Evolutionary conservation across 2,888 invertebrate species (phyloP), one percentile per base, ranked within the genome.

Genomic region (Eumerus sabulonum): DNA sequence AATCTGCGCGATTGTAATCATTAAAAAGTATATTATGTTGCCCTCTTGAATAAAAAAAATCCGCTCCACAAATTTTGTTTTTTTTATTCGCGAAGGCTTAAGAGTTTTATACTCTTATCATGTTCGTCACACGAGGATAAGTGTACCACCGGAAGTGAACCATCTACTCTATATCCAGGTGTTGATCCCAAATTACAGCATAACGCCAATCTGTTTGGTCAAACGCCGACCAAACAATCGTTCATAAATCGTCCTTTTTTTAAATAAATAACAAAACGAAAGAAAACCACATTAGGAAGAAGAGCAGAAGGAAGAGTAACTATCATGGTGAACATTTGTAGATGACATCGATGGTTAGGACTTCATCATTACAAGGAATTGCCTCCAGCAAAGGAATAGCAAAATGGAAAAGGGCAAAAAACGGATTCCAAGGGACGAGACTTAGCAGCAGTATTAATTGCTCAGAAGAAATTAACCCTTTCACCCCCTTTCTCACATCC

Each of bases 181-280:
- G 79, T 59, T 64, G 73, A 79, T 79, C 68, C 79, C 68, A 79
- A 68, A 74, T 79, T 79, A 79, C 77, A 73, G 73, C 73, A 73
- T 79, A 64, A 68, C 79, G 73, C 73, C 74, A 67, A 51, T 45
- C 53, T 48, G 48, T 51, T n/a, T 66, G 56, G 64, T 48, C 40
- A 47, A 63, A 56, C 50, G 60, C 68, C 63, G 48, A 60, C 63
- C 59, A 73, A 73, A 73, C 73, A 73, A 73, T 59, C 68, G 67
- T 57, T 17, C 40, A 62, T 60, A 16, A 35, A n/a, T n/a, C n/a
- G 27, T 53, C 56, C 50, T 36, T 12, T 42, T 66, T 64, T 70
- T 27, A 53, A 70, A 7, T 7, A 27, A 27, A 27, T 7, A 27
- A 27, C 27, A 27, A 56, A 27, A 60, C n/a, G n/a, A n/a, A n/a